Conservation (phyloP, 2,797 vertebrate genomes). For the Sciaenops ocellatus region DNA sequence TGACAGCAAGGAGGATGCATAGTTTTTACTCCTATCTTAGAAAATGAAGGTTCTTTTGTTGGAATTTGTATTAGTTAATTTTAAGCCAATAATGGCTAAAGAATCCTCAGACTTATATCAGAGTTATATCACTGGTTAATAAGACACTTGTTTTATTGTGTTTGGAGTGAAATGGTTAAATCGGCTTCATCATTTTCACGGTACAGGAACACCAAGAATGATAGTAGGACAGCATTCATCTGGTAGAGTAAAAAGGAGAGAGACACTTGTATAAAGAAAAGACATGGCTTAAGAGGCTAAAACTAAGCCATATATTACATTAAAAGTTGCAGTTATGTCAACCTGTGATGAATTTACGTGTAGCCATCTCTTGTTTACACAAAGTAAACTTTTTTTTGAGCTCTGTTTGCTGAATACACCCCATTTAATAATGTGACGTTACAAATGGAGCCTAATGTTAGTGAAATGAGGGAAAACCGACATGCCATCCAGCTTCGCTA, state of each 20-base stretch:
- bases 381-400: background rate
- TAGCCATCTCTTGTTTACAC: background rate
- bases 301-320: background rate
- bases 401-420: background rate
- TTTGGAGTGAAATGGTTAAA: background rate
- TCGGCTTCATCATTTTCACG: background rate
- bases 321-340: background rate
- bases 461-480: background rate
- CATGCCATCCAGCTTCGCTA: background rate
- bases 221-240: background rate
- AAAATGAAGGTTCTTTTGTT: background rate
- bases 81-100: background rate
- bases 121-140: background rate
- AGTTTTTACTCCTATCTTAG: background rate
- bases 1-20: slow-evolving; percentile 2
- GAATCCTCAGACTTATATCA: background rate
- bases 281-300: background rate
- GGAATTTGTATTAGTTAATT: background rate
- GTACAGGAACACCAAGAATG: background rate
- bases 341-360: background rate
- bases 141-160: background rate
- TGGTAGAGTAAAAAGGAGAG: background rate
- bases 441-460: background rate
- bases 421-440: background rate
- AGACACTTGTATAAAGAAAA: background rate